phyloP scores from a whole-genome alignment of 2,797 vertebrate species.

The Bovichtus variegatus region DNA sequence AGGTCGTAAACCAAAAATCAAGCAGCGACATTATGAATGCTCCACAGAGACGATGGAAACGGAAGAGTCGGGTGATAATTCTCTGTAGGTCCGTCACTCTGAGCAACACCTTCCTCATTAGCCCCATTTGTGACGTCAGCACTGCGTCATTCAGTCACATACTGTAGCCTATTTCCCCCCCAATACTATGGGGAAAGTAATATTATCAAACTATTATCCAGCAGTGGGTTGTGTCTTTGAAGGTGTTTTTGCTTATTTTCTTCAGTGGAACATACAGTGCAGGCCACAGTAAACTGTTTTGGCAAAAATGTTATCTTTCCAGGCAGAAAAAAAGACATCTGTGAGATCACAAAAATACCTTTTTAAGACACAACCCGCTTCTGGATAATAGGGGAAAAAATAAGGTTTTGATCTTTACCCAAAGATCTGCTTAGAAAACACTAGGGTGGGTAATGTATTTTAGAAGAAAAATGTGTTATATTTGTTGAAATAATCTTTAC shows the following conservation, averaged over 20 bases:
- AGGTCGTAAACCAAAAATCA: not conserved
- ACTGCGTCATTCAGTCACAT: not conserved
- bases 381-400: not conserved
- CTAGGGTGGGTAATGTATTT: too few relatives aligned
- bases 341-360: not conserved
- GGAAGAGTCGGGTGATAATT: not conserved
- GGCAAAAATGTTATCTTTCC: not conserved
- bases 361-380: not conserved
- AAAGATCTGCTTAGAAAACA: too few relatives aligned
- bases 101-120: not conserved
- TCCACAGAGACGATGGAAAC: not conserved
- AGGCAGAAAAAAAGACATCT: not conserved
- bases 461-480: too few relatives aligned
- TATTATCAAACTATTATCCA: not conserved
- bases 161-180: not conserved
- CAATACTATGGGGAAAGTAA: not conserved
- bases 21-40: not conserved
- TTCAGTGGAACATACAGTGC: slow-evolving; percentile 4
- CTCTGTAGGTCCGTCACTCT: not conserved
- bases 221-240: not conserved
- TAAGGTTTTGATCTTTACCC: not conserved
- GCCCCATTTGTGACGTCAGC: not conserved
- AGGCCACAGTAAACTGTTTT: not conserved
- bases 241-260: not conserved
- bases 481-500: too few relatives aligned